Conservation (phyloP, 2,797 vertebrate genomes). For the Morelia viridis region DNA sequence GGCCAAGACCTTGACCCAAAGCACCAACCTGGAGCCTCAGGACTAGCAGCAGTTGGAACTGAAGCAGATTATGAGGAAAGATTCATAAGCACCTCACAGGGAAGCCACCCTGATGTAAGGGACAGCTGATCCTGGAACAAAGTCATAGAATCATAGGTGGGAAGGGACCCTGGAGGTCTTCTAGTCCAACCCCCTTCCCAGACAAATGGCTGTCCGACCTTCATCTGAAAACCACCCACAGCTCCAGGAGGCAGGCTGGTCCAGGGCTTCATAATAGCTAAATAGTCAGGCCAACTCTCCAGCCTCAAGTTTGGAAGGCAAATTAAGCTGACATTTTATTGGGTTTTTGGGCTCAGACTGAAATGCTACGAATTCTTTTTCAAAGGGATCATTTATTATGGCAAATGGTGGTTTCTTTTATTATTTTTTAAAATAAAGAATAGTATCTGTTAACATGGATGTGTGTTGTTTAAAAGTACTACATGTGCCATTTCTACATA, state of each 20-base stretch:
- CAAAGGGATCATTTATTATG: background rate
- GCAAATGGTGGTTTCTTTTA: background rate
- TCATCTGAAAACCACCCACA: background rate
- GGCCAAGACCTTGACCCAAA: too few relatives aligned
- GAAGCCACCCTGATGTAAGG: too few relatives aligned
- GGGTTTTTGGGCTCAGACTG: background rate
- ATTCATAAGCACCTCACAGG: too few relatives aligned
- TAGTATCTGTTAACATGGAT: background rate
- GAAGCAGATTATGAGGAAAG: too few relatives aligned
- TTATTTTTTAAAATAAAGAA: background rate
- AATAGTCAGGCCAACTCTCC: background rate
- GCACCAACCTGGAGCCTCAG: too few relatives aligned
- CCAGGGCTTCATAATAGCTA: background rate
- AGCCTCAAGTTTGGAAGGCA: background rate
- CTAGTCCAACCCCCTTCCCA: too few relatives aligned
- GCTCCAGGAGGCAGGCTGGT: background rate
- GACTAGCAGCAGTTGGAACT: too few relatives aligned
- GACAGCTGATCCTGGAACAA: too few relatives aligned
- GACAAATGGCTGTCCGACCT: too few relatives aligned
- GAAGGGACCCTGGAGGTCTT: too few relatives aligned
- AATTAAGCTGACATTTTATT: background rate
- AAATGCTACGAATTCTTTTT: background rate
- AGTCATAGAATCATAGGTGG: too few relatives aligned
- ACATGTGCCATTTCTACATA: background rate
- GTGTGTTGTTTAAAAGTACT: background rate